Conservation (phyloP, 2,888 invertebrate species). For the Drosophila algonquin region DNA sequence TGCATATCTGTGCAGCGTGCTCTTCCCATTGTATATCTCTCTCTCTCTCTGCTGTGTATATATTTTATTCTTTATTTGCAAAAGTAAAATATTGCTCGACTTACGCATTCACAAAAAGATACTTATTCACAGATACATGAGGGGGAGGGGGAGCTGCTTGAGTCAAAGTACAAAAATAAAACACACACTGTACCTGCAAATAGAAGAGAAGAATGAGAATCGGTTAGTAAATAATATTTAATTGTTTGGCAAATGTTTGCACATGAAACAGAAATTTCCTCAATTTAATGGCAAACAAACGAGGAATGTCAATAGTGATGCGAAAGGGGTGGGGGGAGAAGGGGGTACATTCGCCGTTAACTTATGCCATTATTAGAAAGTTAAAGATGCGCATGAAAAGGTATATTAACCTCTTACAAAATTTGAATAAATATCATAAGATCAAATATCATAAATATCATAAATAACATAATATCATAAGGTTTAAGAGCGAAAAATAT, state of each 20-base stretch:
- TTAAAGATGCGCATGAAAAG: too few relatives aligned
- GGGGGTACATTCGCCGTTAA: neutral
- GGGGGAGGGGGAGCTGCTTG: neutral
- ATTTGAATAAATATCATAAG: neutral
- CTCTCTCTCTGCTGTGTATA: constrained; percentile 13
- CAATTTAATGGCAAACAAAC: constrained; percentile 35
- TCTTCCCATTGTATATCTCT: neutral
- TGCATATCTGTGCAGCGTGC: constrained; percentile 20
- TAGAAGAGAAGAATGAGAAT: constrained; percentile 41
- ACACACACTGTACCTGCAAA: constrained; percentile 62
- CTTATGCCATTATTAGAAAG: neutral
- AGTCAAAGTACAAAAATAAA: constrained; percentile 41
- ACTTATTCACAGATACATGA: constrained; percentile 9
- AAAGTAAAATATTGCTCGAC: constrained; percentile 40
- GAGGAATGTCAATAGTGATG: constrained; percentile 10
- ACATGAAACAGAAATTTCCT: constrained; percentile 12
- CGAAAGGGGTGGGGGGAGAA: neutral
- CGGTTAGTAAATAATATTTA: constrained; percentile 58
- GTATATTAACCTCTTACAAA: too few relatives aligned
- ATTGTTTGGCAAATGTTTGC: constrained; percentile 56
- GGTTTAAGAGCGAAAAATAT: too few relatives aligned
- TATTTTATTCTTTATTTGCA: constrained; percentile 47
- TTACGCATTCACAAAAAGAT: constrained; percentile 46
- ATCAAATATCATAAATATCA: too few relatives aligned
- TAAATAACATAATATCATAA: too few relatives aligned